A percentile compares a stretch with the other conserved stretches of the same genome.
phyloP scores from a whole-genome alignment of 2,888 invertebrate species.

The Ormyrus nitidulus region DNA sequence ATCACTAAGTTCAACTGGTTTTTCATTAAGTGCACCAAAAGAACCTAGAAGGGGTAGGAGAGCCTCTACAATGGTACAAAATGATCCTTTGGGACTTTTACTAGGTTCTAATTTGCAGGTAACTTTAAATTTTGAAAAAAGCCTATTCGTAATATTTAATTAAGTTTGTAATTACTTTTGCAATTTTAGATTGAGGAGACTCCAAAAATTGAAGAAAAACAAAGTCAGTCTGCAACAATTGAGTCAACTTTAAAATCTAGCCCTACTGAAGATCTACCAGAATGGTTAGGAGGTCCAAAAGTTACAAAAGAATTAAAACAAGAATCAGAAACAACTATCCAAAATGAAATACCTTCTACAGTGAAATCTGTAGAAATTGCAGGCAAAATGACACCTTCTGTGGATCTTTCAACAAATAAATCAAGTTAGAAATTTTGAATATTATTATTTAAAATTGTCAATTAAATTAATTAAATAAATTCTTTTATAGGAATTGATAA shows the following conservation, averaged over 20 bases:
- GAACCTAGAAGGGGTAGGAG: slow-evolving; percentile 66
- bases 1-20: slow-evolving; percentile 14
- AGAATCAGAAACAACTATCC: slow-evolving; percentile 35
- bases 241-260: slow-evolving; percentile 44
- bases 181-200: slow-evolving; percentile 53
- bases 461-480: slow-evolving; percentile 6
- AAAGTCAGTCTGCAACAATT: not conserved
- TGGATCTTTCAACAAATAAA: slow-evolving; percentile 1
- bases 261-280: slow-evolving; percentile 65
- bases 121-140: not conserved
- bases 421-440: slow-evolving; percentile 13
- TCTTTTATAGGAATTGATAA: slow-evolving; percentile 25
- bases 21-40: slow-evolving; percentile 54
- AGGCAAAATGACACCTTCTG: slow-evolving; percentile 18
- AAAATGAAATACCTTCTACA: slow-evolving; percentile 15
- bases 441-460: not conserved
- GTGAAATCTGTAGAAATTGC: slow-evolving; percentile 29
- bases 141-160: not conserved
- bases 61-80: slow-evolving; percentile 59
- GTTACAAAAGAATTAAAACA: slow-evolving; percentile 57
- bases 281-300: slow-evolving; percentile 68
- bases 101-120: slow-evolving; percentile 52
- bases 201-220: slow-evolving; percentile 43
- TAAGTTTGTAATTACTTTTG: not conserved
- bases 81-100: slow-evolving; percentile 69